Evolutionary conservation across 2,888 invertebrate species (phyloP).

Genomic region (Mimachlamys varia): DNA sequence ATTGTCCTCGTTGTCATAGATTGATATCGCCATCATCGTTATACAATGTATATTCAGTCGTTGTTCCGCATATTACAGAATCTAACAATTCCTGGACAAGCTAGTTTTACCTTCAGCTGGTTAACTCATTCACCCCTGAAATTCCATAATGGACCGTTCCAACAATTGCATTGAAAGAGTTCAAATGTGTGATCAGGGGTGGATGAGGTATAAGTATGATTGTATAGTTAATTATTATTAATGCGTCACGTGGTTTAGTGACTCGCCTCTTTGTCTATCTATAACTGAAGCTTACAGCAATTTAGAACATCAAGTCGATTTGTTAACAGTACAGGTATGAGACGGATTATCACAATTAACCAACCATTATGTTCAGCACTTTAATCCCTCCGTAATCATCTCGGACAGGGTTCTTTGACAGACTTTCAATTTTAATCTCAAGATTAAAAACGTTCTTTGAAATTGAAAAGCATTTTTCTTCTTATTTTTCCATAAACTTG

Average conservation of each 20-base stretch:
- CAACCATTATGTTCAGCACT: not conserved
- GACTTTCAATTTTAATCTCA: not conserved
- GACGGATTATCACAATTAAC: not conserved
- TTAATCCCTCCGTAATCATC: not conserved
- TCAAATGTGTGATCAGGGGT: no score
- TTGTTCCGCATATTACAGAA: no score
- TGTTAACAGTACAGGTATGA: not conserved
- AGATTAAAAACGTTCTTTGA: not conserved
- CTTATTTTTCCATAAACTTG: not conserved
- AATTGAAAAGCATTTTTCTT: not conserved
- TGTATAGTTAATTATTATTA: no score
- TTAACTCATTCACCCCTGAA: no score
- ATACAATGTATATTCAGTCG: no score
- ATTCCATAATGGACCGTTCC: no score
- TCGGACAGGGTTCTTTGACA: not conserved
- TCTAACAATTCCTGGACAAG: not conserved
- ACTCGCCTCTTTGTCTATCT: no score
- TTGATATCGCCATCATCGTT: no score
- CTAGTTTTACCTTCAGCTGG: not conserved
- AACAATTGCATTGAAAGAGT: no score
- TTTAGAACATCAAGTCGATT: not conserved
- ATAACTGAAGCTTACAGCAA: not conserved
- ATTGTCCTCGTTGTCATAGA: no score
- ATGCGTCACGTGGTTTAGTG: no score
- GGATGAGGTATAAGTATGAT: no score